Evolutionary conservation across 2,113 vertebrate genomes (phyloP), one percentile per base, ranked within the genome.

Genomic region (Capreolus pygargus): DNA sequence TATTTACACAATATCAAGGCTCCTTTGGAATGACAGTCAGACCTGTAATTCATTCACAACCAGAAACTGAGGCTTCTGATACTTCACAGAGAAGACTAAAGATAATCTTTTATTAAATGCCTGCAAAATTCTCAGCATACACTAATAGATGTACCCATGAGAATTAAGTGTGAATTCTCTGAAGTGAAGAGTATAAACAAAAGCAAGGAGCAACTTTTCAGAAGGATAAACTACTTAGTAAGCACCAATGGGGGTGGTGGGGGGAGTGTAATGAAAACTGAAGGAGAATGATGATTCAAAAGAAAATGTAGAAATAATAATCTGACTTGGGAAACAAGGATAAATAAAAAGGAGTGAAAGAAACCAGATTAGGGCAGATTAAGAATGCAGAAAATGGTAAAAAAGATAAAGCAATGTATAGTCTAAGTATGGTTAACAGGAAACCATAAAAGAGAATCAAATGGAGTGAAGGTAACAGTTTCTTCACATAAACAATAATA

Each of bases 381-480:
- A 87, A 84, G 23, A 96, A 92, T 91, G 55, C 60, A 87, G 17
- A 93, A 12, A 95, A 83, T 54, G n/a, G 11, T 88, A 54, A 70
- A 55, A 83, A 87, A 87, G 39, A 27, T 16, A 83, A 86, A 27
- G 7, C 54, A 82, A 58, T 17, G 8, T 23, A 45, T 4, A 84
- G 36, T 83, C 61, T 36, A 61, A 82, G 82, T 52, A 57, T 84
- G 50, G 7, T 67, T 85, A 60, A 84, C 5, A 54, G n/a, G 21
- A 91, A 95, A 91, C 76, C 84, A 70, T 54, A 60, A 96, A 54
- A 76, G 23, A 87, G 64, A 95, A 88, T 84, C 30, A 84, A 58
- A 88, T n/a, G 30, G 30, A 45, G 54, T 36, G 83, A 84, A 93
- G 87, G 60, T 36, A 91, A 91, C 21, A 78, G 45, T 17, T 55